phyloP scores from a whole-genome alignment of 2,113 vertebrate genomes.

The Eubucco bourcierii region DNA sequence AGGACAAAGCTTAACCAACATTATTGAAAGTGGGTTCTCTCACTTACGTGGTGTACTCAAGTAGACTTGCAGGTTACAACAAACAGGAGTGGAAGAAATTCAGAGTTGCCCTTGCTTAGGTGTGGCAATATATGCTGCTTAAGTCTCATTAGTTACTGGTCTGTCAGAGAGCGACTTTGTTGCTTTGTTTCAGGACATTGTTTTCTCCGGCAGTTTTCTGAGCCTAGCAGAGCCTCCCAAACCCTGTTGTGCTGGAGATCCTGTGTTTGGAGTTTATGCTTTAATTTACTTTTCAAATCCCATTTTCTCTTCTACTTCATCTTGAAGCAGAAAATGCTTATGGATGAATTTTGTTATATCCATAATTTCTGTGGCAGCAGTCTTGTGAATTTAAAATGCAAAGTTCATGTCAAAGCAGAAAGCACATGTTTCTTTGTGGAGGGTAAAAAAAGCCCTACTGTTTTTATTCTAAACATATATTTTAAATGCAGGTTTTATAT shows the following conservation, averaged over 20 bases:
- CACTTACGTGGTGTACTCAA: background rate
- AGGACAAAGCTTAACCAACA: background rate
- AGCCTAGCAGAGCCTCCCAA: background rate
- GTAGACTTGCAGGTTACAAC: background rate
- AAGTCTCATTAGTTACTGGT: background rate
- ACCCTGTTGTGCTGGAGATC: background rate
- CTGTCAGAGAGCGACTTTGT: background rate
- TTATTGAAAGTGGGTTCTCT: background rate
- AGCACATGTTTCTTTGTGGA: background rate
- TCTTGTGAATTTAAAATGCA: background rate
- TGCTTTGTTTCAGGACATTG: background rate
- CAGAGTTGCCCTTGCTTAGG: background rate
- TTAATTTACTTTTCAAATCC: background rate
- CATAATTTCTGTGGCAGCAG: background rate
- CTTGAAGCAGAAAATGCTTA: background rate
- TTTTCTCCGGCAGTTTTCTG: background rate
- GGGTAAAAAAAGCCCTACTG: fast-evolving
- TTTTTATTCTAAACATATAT: background rate
- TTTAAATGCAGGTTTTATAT: background rate
- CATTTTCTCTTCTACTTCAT: background rate
- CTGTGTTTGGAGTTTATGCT: background rate
- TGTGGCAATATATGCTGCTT: background rate
- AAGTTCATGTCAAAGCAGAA: background rate
- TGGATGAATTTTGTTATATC: background rate
- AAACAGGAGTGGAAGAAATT: background rate